Conservation (phyloP, 1,140 invertebrate genomes). For the Drosophila subpulchrella region DNA sequence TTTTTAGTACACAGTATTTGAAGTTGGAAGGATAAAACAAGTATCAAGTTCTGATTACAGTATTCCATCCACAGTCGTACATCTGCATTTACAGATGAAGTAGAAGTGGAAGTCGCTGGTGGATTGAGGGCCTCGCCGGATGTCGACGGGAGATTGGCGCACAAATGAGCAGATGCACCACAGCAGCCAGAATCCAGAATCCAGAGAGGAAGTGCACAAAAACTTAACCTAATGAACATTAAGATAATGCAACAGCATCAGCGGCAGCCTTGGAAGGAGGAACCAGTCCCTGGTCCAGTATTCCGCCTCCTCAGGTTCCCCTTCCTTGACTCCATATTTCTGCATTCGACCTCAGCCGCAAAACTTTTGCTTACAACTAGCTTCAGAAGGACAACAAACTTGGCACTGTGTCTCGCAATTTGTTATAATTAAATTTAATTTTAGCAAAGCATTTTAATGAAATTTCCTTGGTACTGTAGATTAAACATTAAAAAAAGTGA, state of each 20-base stretch:
- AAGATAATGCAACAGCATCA: constrained; percentile 79
- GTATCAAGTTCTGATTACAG: background rate
- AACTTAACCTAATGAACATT: constrained; percentile 83
- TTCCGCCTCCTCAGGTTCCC: constrained; percentile 1
- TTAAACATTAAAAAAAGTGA: background rate
- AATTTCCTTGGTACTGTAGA: background rate
- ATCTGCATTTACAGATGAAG: constrained; percentile 52
- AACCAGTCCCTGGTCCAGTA: constrained; percentile 16
- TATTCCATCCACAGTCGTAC: background rate
- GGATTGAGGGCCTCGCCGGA: constrained; percentile 46
- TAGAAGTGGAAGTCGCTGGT: constrained; percentile 24
- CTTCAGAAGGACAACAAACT: constrained; percentile 24
- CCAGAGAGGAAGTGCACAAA: constrained; percentile 70
- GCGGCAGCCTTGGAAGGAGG: constrained; percentile 14
- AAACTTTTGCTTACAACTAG: constrained; percentile 69
- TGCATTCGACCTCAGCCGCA: constrained; percentile 72
- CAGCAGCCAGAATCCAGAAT: constrained; percentile 38
- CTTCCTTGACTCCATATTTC: constrained; percentile 51
- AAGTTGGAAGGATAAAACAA: background rate
- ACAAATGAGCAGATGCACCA: constrained; percentile 66
- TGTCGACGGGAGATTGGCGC: constrained; percentile 73
- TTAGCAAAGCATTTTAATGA: background rate
- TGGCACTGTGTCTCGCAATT: constrained; percentile 11
- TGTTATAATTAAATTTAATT: background rate
- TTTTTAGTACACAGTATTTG: too few species aligned